A percentile compares a stretch with the other conserved stretches of the same genome.
Evolutionary conservation across 92 coral and sea anemone species (phyloP).

Genomic region (Parazoanthus darwini): DNA sequence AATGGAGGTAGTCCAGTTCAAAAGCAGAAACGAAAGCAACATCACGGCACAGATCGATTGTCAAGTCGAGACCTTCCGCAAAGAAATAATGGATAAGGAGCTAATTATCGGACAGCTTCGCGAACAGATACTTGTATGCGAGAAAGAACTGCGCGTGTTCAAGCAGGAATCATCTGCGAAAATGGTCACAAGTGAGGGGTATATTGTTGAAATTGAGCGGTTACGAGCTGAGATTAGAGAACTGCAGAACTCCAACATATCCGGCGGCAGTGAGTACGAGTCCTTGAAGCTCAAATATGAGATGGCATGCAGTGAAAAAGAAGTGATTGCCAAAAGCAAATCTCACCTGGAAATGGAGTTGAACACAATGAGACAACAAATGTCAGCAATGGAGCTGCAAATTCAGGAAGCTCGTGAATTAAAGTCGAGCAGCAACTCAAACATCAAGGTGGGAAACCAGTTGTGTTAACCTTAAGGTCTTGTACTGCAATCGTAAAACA

Average conservation of each 20-base stretch:
- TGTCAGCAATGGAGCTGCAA: slow-evolving; percentile 23
- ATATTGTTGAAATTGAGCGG: slow-evolving; percentile 1
- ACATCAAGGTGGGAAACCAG: slow-evolving; percentile 5
- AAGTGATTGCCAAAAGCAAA: slow-evolving; percentile 14
- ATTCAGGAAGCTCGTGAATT: slow-evolving; percentile 14
- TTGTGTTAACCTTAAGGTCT: neutral
- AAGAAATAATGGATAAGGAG: slow-evolving; percentile 72
- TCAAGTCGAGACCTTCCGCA: slow-evolving; percentile 68
- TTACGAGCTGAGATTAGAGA: slow-evolving; percentile 16
- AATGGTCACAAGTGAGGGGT: neutral
- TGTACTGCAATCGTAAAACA: too few relatives aligned
- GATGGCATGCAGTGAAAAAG: slow-evolving; percentile 46
- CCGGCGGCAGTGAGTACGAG: slow-evolving; percentile 38
- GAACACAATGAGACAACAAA: slow-evolving; percentile 18
- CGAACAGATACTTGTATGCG: slow-evolving; percentile 66
- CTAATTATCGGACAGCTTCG: slow-evolving; percentile 79
- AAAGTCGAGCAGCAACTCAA: neutral
- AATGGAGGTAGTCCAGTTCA: slow-evolving; percentile 25
- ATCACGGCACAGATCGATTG: slow-evolving; percentile 31
- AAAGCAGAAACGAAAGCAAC: neutral
- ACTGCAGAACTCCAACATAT: slow-evolving; percentile 23
- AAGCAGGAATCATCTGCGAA: slow-evolving; percentile 45
- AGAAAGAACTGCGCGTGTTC: slow-evolving; percentile 68
- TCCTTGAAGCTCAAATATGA: slow-evolving; percentile 51
- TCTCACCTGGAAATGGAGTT: slow-evolving; percentile 24